Conservation (phyloP, 2,113 vertebrate genomes). For the Myotis davidii region DNA sequence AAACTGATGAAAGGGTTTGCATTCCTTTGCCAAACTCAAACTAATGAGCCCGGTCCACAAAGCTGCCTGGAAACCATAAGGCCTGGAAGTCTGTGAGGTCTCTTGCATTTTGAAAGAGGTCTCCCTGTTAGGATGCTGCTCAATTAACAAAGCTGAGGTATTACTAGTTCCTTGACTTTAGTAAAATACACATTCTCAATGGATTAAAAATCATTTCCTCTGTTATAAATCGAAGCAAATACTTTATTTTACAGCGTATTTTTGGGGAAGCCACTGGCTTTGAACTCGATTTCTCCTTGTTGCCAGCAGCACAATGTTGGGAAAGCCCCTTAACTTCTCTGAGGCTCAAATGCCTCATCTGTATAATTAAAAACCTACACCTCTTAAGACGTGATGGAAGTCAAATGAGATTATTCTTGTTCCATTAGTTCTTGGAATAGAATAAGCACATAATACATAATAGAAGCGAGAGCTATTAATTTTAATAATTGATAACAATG, state of each 20-base stretch:
- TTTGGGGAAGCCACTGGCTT: not conserved
- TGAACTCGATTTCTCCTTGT: not conserved
- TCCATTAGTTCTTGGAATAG: not conserved
- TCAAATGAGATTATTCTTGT: slow-evolving; percentile 31
- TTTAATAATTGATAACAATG: slow-evolving; percentile 50
- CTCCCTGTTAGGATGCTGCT: rapidly evolving
- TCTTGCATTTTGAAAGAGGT: not conserved
- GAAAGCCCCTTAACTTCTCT: not conserved
- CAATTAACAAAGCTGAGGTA: not conserved
- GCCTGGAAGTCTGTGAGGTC: not conserved
- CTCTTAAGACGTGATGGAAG: not conserved
- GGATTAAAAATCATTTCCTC: not conserved
- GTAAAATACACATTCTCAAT: not conserved
- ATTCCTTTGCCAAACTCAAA: slow-evolving; percentile 3
- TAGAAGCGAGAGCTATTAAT: not conserved
- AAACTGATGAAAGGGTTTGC: slow-evolving; percentile 36
- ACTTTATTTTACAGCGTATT: not conserved
- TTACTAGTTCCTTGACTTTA: not conserved
- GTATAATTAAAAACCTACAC: not conserved
- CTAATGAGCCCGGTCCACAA: not conserved
- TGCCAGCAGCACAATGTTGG: not conserved
- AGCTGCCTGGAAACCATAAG: not conserved
- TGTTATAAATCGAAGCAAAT: not conserved
- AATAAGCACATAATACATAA: not conserved
- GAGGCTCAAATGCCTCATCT: not conserved